These are phyloP conservation scores for Canis aureus DNA, from an alignment of 2,113 vertebrate genomes.

Conservation along the genomic window DNA sequence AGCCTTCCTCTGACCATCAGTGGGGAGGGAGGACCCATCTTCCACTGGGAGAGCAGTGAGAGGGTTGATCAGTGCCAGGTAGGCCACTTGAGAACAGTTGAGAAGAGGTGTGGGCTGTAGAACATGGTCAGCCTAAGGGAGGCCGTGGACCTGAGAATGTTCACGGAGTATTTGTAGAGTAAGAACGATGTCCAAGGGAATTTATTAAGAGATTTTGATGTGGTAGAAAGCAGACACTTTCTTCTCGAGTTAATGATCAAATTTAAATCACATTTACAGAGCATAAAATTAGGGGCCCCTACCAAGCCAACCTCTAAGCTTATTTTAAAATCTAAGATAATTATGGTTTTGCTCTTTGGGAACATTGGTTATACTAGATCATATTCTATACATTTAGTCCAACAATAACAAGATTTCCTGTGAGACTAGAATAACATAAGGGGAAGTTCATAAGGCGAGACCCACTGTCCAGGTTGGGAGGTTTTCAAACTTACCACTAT, in stretches of 20 bases:
- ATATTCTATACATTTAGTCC: not conserved
- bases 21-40: not conserved
- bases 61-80: not conserved
- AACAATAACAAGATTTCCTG: not conserved
- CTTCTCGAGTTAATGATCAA: not conserved
- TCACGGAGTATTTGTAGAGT: not conserved
- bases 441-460: not conserved
- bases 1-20: not conserved
- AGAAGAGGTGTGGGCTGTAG: not conserved
- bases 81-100: not conserved
- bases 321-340: conserved; percentile 21
- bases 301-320: not conserved
- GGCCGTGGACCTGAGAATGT: not conserved
- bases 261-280: conserved; percentile 7
- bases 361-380: not conserved
- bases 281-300: not conserved
- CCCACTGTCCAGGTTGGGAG: not conserved
- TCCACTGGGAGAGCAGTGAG: not conserved
- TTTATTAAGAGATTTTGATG: not conserved
- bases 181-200: not conserved
- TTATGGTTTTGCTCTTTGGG: not conserved
- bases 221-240: conserved; percentile 23
- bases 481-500: not conserved
- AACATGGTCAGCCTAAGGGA: not conserved
- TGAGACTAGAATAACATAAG: not conserved